A percentile compares a stretch with the other conserved stretches of the same genome.
phyloP scores from a whole-genome alignment of 2,113 vertebrate species.

The Danio rerio region DNA sequence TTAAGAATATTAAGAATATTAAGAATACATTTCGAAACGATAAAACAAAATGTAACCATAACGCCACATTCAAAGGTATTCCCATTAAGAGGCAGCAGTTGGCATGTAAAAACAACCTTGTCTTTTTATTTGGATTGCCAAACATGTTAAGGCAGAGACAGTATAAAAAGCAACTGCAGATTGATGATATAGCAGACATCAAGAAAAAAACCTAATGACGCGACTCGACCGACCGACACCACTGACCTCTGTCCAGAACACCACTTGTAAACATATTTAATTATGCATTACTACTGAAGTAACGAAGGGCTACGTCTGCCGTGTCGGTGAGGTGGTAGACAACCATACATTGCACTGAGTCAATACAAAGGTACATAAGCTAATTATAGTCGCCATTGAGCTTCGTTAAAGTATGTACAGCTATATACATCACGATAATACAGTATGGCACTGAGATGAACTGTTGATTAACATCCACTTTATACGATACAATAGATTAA shows the following conservation, averaged over 20 bases:
- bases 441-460: constrained; percentile 85
- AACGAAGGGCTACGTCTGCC: constrained; percentile 91
- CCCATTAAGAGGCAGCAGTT: neutral
- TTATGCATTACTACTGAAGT: constrained; percentile 96
- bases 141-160: constrained; percentile 98
- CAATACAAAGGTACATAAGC: constrained; percentile 85
- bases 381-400: constrained; percentile 85
- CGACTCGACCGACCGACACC: constrained; percentile 89
- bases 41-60: too few relatives aligned
- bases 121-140: constrained; percentile 97
- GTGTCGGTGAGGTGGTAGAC: constrained; percentile 87
- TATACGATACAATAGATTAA: constrained; percentile 95
- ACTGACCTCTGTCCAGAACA: constrained; percentile 86
- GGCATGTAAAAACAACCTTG: constrained; percentile 66
- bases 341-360: constrained; percentile 86
- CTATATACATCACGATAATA: constrained; percentile 93
- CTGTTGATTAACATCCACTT: constrained; percentile 90
- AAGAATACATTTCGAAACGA: too few relatives aligned
- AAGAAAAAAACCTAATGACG: constrained; percentile 88
- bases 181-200: constrained; percentile 83
- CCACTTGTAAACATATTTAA: constrained; percentile 95
- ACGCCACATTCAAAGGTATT: too few relatives aligned
- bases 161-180: constrained; percentile 97
- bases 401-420: constrained; percentile 83
- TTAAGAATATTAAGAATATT: too few relatives aligned